Evolutionary conservation across 2,113 vertebrate species (phyloP), one percentile per base, ranked within the genome.

Genomic region (Paramisgurnus dabryanus): DNA sequence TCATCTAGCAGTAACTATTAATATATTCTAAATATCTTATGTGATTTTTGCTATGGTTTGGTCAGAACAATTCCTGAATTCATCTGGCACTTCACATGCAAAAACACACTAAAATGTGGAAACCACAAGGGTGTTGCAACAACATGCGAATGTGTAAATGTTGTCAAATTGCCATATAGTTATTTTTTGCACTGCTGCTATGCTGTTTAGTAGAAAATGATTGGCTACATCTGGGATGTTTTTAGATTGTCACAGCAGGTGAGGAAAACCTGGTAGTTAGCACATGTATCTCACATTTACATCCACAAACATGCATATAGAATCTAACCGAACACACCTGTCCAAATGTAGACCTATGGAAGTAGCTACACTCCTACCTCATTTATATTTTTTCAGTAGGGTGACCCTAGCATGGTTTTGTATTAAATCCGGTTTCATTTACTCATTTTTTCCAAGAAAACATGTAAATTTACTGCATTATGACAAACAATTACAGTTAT

Each of bases 251-350:
- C 67, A 67, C 27, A 73, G 41, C 71, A 61, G 43, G 71, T 27
- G 49, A 76, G 72, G 12, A 7, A 81, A 61, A 41, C 18, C 39
- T 50, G 60, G 47, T 22, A 76, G 60, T 76, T 76, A 65, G 15
- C 45, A 40, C 45, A 41, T 76, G 39, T 7, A 50, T 53, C 50
- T 40, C 27, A 82, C 34, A 50, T 17, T 76, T 17, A 82, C 34
- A 50, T 17, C 68, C 67, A 78, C 75, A 47, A 7, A 82, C 2
- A 49, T 68, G 22, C 57, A 55, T 55, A 22, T 58, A 64, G 22
- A 22, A 22, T 22, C 22, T 9, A 17, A 60, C 17, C 66, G 27
- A 9, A 64, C 55, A 77, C 45, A 57, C 67, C 39, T 27, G n/a
- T 63, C 22, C 22, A 47, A 50, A 67, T 45, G 8, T 39, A 71